Base-by-base conservation (phyloP, 2,888 invertebrate species). In the Sinopyrophorus schimmeli region DNA sequence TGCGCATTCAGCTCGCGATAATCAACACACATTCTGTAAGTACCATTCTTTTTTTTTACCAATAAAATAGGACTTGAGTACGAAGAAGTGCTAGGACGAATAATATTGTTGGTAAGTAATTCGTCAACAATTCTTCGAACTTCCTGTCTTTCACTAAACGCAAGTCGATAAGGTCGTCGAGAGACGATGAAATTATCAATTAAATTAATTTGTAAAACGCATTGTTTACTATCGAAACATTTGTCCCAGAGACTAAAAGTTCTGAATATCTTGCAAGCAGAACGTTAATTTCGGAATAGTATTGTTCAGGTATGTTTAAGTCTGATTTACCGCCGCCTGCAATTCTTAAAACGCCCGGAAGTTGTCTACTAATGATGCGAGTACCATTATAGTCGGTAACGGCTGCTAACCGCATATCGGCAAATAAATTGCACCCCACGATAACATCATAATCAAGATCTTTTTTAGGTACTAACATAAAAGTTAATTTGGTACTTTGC, bases 1-100 rank as follows among this genome's bases (percentile, higher is more conserved):
- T 56, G 49, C 2, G 27, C 21, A 41, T 69, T 71, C 1, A 64
- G 31, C 3, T 7, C 6, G 2, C 65, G 32, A 12, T 42, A 69
- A 27, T 64, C 61, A 0, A 65, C 41, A 12, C 55, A 53, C 27
- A 62, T 34, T 5, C 57, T 21, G 10, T 47, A 10, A 5, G 37
- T 23, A 1, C 51, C 53, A 5, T 50, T 35, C 17, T 54, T 50
- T 32, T 61, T 60, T 21, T 35, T 43, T 2, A 61, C 57, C 1
- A 60, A 21, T 4, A 54, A 7, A 11, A 54, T 40, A 2, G 52
- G 55, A 23, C 53, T 51, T 5, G 52, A 48, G 30, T 39, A 59
- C 2, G 52, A 50, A 3, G 54, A 60, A 11, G 49, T 39, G 9
- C 51, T 50, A 18, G 46, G 49, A 3, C 35, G 27, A 17, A 55